A percentile compares a stretch with the other conserved stretches of the same genome.
Conservation (phyloP, 2,888 invertebrate genomes). For the Phaonia tiefii region DNA sequence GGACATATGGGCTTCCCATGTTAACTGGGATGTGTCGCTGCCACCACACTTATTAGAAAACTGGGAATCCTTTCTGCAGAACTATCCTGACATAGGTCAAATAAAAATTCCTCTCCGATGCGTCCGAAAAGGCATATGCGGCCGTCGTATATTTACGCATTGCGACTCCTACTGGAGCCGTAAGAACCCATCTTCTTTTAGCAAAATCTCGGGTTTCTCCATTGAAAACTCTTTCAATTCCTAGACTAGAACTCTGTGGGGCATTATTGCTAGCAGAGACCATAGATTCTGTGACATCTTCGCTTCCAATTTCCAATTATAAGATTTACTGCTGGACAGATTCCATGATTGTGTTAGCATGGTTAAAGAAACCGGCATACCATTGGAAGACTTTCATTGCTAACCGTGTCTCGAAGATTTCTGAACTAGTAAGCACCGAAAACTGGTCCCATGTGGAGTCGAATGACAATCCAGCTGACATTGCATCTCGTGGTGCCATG, state of each 20-base stretch:
- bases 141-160: background rate
- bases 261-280: too few relatives aligned
- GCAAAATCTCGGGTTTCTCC: too few relatives aligned
- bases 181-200: too few relatives aligned
- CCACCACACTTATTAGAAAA: background rate
- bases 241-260: conserved; percentile 35
- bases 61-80: background rate
- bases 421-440: background rate
- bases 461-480: conserved; percentile 33
- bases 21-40: background rate
- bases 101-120: conserved; percentile 21
- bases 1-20: background rate
- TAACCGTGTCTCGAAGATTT: too few relatives aligned
- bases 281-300: too few relatives aligned
- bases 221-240: too few relatives aligned
- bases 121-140: conserved; percentile 6
- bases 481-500: conserved; percentile 28
- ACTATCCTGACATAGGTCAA: background rate
- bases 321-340: conserved; percentile 26
- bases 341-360: conserved; percentile 28
- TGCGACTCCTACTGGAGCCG: too few relatives aligned
- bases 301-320: background rate
- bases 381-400: too few relatives aligned
- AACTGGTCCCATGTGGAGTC: conserved; percentile 36
- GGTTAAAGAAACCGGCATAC: conserved; percentile 41